These are phyloP conservation scores for Luperina testacea DNA, from an alignment of 2,888 invertebrate species.

Conservation along the genomic window DNA sequence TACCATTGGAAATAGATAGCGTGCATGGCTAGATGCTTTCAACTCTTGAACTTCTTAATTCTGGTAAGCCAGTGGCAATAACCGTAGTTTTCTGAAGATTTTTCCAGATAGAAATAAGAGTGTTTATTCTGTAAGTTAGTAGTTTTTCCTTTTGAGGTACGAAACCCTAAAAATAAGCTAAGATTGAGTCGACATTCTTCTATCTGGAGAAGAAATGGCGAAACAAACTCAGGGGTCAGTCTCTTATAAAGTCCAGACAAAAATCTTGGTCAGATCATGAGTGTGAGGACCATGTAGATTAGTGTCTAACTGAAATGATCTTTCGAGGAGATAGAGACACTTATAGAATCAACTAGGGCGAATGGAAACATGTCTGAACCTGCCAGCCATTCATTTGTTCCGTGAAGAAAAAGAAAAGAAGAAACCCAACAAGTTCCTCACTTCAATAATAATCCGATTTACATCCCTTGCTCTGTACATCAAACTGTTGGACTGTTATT, in stretches of 20 bases:
- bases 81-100: not conserved
- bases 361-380: not conserved
- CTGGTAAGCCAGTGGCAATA: not conserved
- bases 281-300: not conserved
- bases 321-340: not conserved
- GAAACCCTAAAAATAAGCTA: not conserved
- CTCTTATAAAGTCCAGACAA: not conserved
- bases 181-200: not conserved
- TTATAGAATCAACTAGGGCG: not conserved
- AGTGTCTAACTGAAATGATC: not conserved
- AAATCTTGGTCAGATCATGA: not conserved
- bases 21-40: conserved; percentile 11
- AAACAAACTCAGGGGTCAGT: not conserved
- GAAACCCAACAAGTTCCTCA: conserved; percentile 17
- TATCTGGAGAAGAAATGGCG: not conserved
- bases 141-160: too few relatives aligned
- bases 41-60: conserved; percentile 3
- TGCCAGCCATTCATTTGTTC: conserved; percentile 10
- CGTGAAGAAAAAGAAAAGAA: not conserved
- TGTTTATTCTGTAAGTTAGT: not conserved
- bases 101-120: not conserved
- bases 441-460: conserved; percentile 48
- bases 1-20: conserved; percentile 16
- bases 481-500: conserved; percentile 26
- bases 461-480: conserved; percentile 8